Percentiles rank a stretch among this genome's conserved stretches.
Evolutionary conservation across 2,888 invertebrate species (phyloP).

Genomic region (Chrysomela aeneicollis): DNA sequence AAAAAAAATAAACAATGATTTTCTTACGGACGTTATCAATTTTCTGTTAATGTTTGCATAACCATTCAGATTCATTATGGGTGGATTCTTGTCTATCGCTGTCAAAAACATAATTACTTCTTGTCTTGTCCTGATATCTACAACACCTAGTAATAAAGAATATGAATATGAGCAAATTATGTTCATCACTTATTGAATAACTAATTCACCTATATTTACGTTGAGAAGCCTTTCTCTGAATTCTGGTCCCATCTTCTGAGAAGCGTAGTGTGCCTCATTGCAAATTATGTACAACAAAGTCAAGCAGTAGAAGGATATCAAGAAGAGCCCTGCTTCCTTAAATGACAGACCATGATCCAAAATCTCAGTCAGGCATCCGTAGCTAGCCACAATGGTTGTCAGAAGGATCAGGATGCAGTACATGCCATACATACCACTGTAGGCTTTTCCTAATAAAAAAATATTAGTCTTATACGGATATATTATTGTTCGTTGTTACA

Average conservation of each 20-base stretch:
- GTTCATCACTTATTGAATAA: too few species aligned
- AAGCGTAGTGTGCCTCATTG: slow-evolving; percentile 72
- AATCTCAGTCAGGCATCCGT: slow-evolving; percentile 76
- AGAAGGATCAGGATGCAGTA: slow-evolving; percentile 77
- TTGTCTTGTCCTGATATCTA: slow-evolving; percentile 71
- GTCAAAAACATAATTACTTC: slow-evolving; percentile 79
- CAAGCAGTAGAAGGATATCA: slow-evolving; percentile 77
- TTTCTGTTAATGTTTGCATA: slow-evolving; percentile 77
- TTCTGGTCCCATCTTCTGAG: slow-evolving; percentile 63
- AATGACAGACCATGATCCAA: slow-evolving; percentile 75
- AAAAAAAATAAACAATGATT: too few species aligned
- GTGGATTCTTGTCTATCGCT: slow-evolving; percentile 78
- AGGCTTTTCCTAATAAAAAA: slow-evolving; percentile 66
- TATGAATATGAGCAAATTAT: slow-evolving; percentile 7
- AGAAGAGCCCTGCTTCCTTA: slow-evolving; percentile 75
- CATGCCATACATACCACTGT: slow-evolving; percentile 80
- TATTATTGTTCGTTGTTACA: too few species aligned
- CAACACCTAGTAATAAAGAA: too few species aligned
- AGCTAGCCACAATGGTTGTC: slow-evolving; percentile 76
- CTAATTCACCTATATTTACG: slow-evolving; percentile 69
- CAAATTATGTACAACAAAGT: slow-evolving; percentile 75
- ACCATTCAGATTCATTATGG: slow-evolving; percentile 78
- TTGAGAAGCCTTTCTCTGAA: slow-evolving; percentile 71
- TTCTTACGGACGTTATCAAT: slow-evolving; percentile 71
- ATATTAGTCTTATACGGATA: not conserved